Percentiles rank a stretch among this genome's conserved stretches.
Conservation (phyloP, 1,140 invertebrate genomes). For the Diploscapter pachys region DNA sequence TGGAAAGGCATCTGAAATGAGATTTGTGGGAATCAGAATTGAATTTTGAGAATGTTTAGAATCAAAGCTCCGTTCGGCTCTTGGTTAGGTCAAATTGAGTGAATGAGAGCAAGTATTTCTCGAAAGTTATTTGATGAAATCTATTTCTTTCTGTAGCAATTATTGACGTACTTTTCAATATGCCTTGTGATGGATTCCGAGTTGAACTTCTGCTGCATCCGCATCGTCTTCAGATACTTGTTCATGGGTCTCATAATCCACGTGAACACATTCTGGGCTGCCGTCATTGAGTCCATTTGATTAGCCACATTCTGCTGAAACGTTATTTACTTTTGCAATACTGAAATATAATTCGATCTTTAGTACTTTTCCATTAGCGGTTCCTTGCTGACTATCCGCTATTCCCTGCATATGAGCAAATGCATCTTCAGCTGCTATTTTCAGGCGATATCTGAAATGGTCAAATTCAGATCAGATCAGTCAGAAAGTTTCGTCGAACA, state of each 20-base stretch:
- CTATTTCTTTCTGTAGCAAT: too few relatives aligned
- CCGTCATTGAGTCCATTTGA: conserved; percentile 84
- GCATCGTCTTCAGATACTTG: conserved; percentile 88
- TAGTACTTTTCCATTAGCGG: too few relatives aligned
- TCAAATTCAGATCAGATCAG: neutral
- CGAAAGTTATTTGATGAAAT: too few relatives aligned
- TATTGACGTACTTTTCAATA: conserved; percentile 68
- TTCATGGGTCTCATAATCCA: conserved; percentile 89
- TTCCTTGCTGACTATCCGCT: conserved; percentile 61
- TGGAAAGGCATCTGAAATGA: conserved; percentile 71
- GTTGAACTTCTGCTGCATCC: conserved; percentile 89
- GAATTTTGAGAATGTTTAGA: neutral
- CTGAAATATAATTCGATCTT: conserved; percentile 53
- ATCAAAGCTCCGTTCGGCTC: too few relatives aligned
- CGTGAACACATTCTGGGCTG: conserved; percentile 92
- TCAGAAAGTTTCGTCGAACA: neutral
- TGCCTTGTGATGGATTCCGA: conserved; percentile 84
- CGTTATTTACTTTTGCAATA: conserved; percentile 1
- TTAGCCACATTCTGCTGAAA: neutral
- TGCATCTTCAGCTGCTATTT: conserved; percentile 89
- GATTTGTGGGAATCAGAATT: neutral
- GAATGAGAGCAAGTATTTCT: too few relatives aligned
- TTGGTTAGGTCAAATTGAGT: too few relatives aligned
- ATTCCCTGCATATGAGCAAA: conserved; percentile 82
- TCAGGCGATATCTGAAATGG: conserved; percentile 69